These are phyloP conservation scores for Ctenomys sociabilis DNA, from an alignment of 2,113 vertebrate genomes.

Conservation along the genomic window DNA sequence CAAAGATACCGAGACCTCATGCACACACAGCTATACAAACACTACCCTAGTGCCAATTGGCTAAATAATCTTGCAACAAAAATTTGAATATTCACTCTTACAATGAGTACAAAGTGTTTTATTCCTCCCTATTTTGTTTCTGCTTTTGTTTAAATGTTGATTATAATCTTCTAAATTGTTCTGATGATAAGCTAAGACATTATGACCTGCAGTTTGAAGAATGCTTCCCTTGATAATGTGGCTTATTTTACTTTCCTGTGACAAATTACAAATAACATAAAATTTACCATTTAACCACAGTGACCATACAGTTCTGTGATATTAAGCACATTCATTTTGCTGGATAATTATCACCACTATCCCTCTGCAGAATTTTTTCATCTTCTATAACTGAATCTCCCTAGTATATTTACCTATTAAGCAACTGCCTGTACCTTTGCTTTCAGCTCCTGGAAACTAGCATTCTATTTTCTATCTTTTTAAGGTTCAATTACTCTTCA, in stretches of 20 bases:
- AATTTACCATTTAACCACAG: neutral
- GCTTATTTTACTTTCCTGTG: neutral
- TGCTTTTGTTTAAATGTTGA: conserved; percentile 18
- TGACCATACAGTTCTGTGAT: neutral
- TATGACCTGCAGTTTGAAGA: neutral
- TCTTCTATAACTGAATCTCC: neutral
- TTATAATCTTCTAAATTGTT: neutral
- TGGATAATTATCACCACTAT: neutral
- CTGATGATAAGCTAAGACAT: neutral
- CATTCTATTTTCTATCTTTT: neutral
- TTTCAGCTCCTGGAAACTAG: neutral
- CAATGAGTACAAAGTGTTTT: neutral
- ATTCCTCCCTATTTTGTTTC: neutral
- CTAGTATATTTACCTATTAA: neutral
- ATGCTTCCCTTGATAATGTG: neutral
- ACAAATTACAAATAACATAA: neutral
- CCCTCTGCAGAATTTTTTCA: neutral
- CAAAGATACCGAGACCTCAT: neutral
- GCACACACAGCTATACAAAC: neutral
- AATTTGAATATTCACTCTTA: neutral
- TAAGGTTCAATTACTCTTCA: neutral
- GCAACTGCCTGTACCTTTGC: neutral
- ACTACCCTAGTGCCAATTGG: neutral
- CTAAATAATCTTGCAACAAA: neutral
- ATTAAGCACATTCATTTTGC: neutral